A percentile compares a stretch with the other conserved stretches of the same genome.
Evolutionary conservation across 2,888 invertebrate species (phyloP).

Genomic region (Torymus texanus): DNA sequence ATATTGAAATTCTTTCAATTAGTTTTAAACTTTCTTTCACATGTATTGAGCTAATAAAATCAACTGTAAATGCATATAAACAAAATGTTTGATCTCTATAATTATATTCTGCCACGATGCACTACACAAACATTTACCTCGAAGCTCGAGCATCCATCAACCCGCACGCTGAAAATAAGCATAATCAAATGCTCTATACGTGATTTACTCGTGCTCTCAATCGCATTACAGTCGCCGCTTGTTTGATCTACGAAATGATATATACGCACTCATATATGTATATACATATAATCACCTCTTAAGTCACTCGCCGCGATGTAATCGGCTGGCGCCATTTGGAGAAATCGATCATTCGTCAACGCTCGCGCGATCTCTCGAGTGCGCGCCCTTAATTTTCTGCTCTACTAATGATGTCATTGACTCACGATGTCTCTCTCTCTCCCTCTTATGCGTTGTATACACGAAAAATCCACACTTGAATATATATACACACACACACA

Average conservation of each 20-base stretch:
- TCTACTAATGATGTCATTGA: slow-evolving; percentile 55
- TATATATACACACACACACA: background rate
- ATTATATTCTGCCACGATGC: too few relatives aligned
- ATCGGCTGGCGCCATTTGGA: slow-evolving; percentile 1
- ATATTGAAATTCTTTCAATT: too few relatives aligned
- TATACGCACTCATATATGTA: background rate
- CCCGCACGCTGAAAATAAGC: too few relatives aligned
- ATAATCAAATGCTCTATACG: background rate
- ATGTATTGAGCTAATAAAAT: too few relatives aligned
- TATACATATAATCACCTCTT: too few relatives aligned
- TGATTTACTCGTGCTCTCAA: background rate
- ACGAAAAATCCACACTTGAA: slow-evolving; percentile 16
- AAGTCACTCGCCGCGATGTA: too few relatives aligned
- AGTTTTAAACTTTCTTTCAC: too few relatives aligned
- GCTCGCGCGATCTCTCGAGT: slow-evolving; percentile 1
- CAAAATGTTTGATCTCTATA: too few relatives aligned
- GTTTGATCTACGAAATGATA: slow-evolving; percentile 9
- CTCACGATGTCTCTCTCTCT: background rate
- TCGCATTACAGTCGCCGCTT: background rate
- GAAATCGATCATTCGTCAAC: slow-evolving; percentile 47
- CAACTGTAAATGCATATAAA: too few relatives aligned
- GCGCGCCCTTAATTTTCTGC: slow-evolving; percentile 47
- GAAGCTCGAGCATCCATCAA: background rate
- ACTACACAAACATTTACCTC: background rate
- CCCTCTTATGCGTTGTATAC: background rate